Conservation (phyloP, 2,888 invertebrate genomes). For the Plagodis dolabraria region DNA sequence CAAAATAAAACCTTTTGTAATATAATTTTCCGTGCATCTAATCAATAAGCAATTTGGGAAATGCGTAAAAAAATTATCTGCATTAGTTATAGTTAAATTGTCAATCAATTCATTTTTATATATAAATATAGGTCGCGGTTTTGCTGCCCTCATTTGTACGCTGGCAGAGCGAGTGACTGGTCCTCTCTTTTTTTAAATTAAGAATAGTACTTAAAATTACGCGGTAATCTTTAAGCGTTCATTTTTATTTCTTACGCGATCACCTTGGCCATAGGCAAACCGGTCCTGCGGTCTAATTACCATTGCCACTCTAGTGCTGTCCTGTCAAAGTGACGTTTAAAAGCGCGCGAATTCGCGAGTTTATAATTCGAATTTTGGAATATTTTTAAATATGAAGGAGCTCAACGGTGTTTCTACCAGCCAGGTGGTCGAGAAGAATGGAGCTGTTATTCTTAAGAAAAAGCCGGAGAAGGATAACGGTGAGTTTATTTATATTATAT, state of each 20-base stretch:
- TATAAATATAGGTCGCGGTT: constrained; percentile 49
- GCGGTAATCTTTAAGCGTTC: constrained; percentile 33
- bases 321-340: constrained; percentile 77
- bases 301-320: constrained; percentile 55
- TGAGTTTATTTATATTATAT: constrained; percentile 45
- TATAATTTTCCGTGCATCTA: constrained; percentile 13
- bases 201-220: constrained; percentile 26
- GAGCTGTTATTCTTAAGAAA: constrained; percentile 64
- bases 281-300: constrained; percentile 58
- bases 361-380: constrained; percentile 32
- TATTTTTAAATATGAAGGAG: constrained; percentile 67
- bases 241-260: constrained; percentile 47
- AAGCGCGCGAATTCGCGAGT: constrained; percentile 65
- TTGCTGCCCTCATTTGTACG: constrained; percentile 40
- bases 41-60: constrained; percentile 16
- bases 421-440: constrained; percentile 61
- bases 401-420: constrained; percentile 62
- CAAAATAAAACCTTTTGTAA: constrained; percentile 27
- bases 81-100: constrained; percentile 25
- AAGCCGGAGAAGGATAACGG: constrained; percentile 64
- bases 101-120: constrained; percentile 36
- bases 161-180: constrained; percentile 38
- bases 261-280: constrained; percentile 66
- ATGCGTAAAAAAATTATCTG: not conserved
- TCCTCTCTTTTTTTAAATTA: constrained; percentile 39